These are phyloP conservation scores for Amazona vittata DNA, from an alignment of 2,113 vertebrate species.

Conservation along the genomic window DNA sequence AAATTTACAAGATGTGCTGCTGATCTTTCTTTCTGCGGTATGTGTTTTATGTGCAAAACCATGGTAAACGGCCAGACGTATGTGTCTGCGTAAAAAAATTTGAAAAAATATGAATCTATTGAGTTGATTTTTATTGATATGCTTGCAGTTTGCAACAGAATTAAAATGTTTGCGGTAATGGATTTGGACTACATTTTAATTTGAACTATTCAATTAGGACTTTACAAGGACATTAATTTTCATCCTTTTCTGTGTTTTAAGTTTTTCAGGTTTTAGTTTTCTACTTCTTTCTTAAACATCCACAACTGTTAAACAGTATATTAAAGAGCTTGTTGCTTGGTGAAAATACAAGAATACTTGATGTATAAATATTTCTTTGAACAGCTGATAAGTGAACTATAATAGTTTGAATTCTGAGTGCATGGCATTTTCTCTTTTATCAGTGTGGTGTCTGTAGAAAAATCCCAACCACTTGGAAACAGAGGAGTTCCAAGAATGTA, in stretches of 20 bases:
- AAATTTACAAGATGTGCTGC: neutral
- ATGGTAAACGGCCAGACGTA: neutral
- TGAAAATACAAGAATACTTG: neutral
- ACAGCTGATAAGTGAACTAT: neutral
- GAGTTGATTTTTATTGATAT: neutral
- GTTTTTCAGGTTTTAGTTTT: neutral
- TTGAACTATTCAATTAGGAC: neutral
- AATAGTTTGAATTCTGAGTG: neutral
- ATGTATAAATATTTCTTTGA: neutral
- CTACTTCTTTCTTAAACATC: neutral
- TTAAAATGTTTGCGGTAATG: neutral
- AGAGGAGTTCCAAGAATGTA: neutral
- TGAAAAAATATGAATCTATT: neutral
- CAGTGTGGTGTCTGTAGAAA: neutral
- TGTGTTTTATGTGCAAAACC: neutral
- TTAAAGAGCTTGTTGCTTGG: neutral
- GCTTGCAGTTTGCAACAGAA: neutral
- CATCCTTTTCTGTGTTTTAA: neutral
- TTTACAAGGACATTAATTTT: neutral
- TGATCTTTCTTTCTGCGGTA: neutral
- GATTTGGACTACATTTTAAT: neutral
- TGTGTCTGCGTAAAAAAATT: neutral
- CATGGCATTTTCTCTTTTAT: neutral
- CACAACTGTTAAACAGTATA: neutral
- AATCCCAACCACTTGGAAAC: neutral